A percentile compares a stretch with the other conserved stretches of the same genome.
These are phyloP conservation scores for Cheilosia vernalis DNA, from an alignment of 2,888 invertebrate species.

Conservation along the genomic window DNA sequence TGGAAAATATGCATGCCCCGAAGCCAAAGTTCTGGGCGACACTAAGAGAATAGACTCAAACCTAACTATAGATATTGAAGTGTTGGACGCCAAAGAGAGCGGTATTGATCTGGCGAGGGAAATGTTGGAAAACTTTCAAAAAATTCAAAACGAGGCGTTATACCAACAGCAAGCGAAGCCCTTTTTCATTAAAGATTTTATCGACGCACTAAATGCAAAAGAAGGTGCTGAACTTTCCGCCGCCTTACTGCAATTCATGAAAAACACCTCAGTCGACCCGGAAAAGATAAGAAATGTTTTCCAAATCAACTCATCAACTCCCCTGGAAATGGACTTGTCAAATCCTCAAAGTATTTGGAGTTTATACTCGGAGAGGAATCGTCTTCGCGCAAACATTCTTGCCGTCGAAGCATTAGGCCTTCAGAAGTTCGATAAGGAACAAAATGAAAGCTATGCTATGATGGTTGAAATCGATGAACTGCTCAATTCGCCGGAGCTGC, in stretches of 20 bases:
- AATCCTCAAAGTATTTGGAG: slow-evolving; percentile 79
- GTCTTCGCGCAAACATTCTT: slow-evolving; percentile 77
- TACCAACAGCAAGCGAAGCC: slow-evolving; percentile 74
- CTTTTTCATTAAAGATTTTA: slow-evolving; percentile 79
- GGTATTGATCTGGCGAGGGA: slow-evolving; percentile 78
- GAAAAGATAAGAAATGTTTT: slow-evolving; percentile 78
- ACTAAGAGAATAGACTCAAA: slow-evolving; percentile 31
- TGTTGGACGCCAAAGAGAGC: slow-evolving; percentile 80
- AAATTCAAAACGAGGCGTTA: slow-evolving; percentile 77
- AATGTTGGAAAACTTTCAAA: slow-evolving; percentile 79
- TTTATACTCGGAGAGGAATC: slow-evolving; percentile 79
- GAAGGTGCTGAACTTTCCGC: slow-evolving; percentile 75
- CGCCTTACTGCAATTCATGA: slow-evolving; percentile 78
- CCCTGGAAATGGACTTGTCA: slow-evolving; percentile 76
- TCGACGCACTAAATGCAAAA: slow-evolving; percentile 77
- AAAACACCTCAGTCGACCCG: slow-evolving; percentile 79
- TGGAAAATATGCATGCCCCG: slow-evolving; percentile 66
- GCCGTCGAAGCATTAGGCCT: slow-evolving; percentile 77
- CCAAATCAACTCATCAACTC: slow-evolving; percentile 76
- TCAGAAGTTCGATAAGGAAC: slow-evolving; percentile 76
- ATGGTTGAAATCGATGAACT: slow-evolving; percentile 43
- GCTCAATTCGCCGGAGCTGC: background rate
- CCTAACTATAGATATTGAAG: slow-evolving; percentile 81
- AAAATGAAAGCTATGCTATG: slow-evolving; percentile 46
- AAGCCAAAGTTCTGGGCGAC: background rate